phyloP scores from a whole-genome alignment of 2,888 invertebrate genomes.

The Drosophila putrida region DNA sequence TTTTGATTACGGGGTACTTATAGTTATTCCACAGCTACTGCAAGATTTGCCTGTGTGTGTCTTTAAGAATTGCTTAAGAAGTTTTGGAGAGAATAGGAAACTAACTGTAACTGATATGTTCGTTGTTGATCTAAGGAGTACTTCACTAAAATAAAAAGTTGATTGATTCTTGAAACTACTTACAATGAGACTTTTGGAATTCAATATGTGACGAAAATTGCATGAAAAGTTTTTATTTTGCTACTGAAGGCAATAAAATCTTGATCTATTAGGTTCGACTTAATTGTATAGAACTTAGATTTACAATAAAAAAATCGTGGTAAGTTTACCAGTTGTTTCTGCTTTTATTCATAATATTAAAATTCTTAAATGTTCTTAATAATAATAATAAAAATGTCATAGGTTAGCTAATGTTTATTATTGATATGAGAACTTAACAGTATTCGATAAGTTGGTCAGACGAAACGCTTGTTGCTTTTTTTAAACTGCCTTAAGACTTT shows the following conservation, averaged over 20 bases:
- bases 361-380: too few relatives aligned
- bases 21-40: conserved; percentile 19
- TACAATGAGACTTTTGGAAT: not conserved
- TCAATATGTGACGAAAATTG: too few relatives aligned
- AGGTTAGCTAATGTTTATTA: conserved; percentile 1
- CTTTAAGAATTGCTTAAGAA: not conserved
- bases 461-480: conserved; percentile 1
- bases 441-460: conserved; percentile 12
- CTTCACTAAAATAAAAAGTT: not conserved
- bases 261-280: too few relatives aligned
- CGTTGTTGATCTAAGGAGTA: not conserved
- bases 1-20: not conserved
- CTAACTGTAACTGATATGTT: conserved; percentile 17
- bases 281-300: too few relatives aligned
- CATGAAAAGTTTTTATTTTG: too few relatives aligned
- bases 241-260: too few relatives aligned
- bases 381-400: too few relatives aligned
- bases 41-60: not conserved
- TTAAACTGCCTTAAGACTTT: conserved; percentile 8
- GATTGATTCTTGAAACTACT: not conserved
- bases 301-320: too few relatives aligned
- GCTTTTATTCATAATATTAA: too few relatives aligned
- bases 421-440: not conserved
- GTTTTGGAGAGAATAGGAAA: not conserved
- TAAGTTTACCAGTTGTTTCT: too few relatives aligned